Conservation (phyloP, 2,113 vertebrate species). For the Brachionichthys hirsutus region DNA sequence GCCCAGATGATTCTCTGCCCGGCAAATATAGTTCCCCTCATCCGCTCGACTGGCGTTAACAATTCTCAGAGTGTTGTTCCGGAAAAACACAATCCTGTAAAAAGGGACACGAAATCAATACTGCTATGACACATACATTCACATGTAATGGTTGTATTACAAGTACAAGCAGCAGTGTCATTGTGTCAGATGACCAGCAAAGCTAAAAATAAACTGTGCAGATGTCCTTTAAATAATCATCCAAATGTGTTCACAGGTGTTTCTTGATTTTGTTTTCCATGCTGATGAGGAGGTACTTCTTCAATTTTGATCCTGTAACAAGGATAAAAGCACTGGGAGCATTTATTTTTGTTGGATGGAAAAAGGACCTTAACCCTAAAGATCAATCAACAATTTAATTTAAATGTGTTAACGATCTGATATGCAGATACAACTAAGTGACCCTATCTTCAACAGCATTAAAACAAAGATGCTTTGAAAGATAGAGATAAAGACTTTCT, state of each 20-base stretch:
- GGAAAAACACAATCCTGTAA: slow-evolving; percentile 87
- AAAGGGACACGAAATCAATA: slow-evolving; percentile 54
- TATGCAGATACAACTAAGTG: slow-evolving; percentile 28
- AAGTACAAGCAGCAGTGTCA: slow-evolving; percentile 16
- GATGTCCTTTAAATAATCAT: neutral
- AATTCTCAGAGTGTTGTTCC: slow-evolving; percentile 88
- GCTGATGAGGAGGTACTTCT: no score
- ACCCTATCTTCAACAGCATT: slow-evolving; percentile 25
- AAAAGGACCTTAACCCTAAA: slow-evolving; percentile 14
- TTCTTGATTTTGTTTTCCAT: no score
- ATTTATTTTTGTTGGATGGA: neutral
- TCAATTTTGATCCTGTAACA: no score
- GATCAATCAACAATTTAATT: slow-evolving; percentile 38
- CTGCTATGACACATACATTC: slow-evolving; percentile 41
- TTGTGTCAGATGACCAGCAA: slow-evolving; percentile 14
- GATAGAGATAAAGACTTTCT: slow-evolving; percentile 31
- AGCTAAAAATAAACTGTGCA: slow-evolving; percentile 16
- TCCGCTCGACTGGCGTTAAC: slow-evolving; percentile 89
- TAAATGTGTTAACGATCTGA: slow-evolving; percentile 37
- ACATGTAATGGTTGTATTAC: slow-evolving; percentile 17
- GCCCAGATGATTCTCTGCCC: slow-evolving; percentile 90
- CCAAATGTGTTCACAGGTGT: slow-evolving; percentile 11
- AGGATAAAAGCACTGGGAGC: slow-evolving; percentile 13
- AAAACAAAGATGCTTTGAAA: slow-evolving; percentile 30
- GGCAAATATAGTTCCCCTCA: slow-evolving; percentile 89